Evolutionary conservation across 1,140 invertebrate species (phyloP), one percentile per base, ranked within the genome.

Genomic region (Chrysoperla carnea): DNA sequence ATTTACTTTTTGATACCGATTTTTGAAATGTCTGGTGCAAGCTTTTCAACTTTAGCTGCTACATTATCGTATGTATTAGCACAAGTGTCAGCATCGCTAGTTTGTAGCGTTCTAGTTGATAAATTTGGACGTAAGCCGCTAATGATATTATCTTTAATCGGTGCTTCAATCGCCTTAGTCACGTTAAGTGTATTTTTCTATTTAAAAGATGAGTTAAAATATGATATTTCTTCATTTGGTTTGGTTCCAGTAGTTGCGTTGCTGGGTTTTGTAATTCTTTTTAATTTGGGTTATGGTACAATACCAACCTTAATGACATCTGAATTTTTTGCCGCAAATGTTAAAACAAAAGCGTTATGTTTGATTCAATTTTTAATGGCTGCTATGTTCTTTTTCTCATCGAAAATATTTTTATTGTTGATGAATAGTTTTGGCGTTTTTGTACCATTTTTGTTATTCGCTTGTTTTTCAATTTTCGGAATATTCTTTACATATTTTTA

Each of bases 21-120:
- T 5, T 62, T 73, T 6, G 57, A 58, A 6, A 54, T 61, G 29
- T 60, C 60, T 13, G 58, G 56, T 5, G 49, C 56, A 0, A 54
- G 50, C 8, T 31, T 67, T 3, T 50, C 62, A 1, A 54, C 66
- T 2, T 54, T 52, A 2, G 39, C 59, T 7, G 55, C 59, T 1
- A 62, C 68, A 1, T 66, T 64, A 14, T 46, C 67, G n/a, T 45
- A 79, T 38, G 76, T 73, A 41, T 48, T 59, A 1, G 54, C 76
- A 13, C 75, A 78, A 50, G 58, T 81, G 1, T 45, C 68, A n/a
- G 81, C 85, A 8, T 90, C 85, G 4, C 77, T 91, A 51, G 65
- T 84, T 1, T 82, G 84, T 11, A 84, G 81, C 1, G 53, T 71
- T 1, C 56, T 89, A 8, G 85, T 90, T 42, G 85, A 89, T 56